Evolutionary conservation across 2,888 invertebrate genomes (phyloP), one percentile per base, ranked within the genome.

Genomic region (Crioceris asparagi): DNA sequence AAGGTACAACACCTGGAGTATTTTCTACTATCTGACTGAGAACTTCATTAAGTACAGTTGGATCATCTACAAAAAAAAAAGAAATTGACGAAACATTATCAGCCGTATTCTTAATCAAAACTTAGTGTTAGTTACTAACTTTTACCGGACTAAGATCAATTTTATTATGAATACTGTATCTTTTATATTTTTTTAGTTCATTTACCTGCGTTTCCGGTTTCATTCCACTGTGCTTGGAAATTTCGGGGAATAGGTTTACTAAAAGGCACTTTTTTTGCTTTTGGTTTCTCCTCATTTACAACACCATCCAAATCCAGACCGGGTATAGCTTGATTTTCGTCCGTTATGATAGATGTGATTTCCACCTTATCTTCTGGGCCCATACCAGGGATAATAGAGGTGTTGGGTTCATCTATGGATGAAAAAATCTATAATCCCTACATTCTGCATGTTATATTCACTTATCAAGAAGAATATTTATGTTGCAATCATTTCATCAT

Each of bases 161-260:
- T n/a, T n/a, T n/a, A n/a, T n/a, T n/a, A n/a, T n/a, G n/a, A n/a
- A n/a, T n/a, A n/a, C n/a, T n/a, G n/a, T n/a, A n/a, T n/a, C n/a
- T n/a, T n/a, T n/a, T n/a, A n/a, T n/a, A n/a, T n/a, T n/a, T n/a
- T n/a, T n/a, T n/a, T n/a, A n/a, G n/a, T n/a, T n/a, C 3, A 7
- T 11, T 40, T 41, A 44, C 38, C 38, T 29, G 37, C 19, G 23
- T 36, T 37, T n/a, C 37, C 35, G 36, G 81, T 79, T 59, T 85
- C 84, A 54, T 87, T 88, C 96, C 96, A 96, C 50, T 92, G 90
- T n/a, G 87, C 88, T 67, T 94, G 92, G 69, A 96, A 96, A 57
- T 91, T 88, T 53, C 87, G 79, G 2, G 94, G 94, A 61, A 96
- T 93, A 11, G 94, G 94, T 64, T 94, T 92, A 52, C 92, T 88